Evolutionary conservation across 2,888 invertebrate genomes (phyloP), one percentile per base, ranked within the genome.

Genomic region (Alitta virens): DNA sequence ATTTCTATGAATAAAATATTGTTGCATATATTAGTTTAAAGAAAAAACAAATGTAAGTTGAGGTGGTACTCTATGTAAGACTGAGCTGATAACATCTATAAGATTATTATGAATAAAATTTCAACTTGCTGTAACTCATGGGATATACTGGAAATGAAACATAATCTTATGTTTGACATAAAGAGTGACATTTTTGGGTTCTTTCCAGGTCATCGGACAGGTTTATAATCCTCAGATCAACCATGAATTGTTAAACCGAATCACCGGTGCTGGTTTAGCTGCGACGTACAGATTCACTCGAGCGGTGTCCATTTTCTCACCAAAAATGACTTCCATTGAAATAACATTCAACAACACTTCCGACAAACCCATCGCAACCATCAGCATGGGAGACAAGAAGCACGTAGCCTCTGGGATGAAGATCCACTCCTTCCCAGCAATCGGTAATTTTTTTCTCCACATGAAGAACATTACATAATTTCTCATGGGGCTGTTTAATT

Each of bases 311-410:
- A 72, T 95, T 57, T 91, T 88, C 83, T 92, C 92, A 9, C 85
- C 88, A 2, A 85, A 85, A 68, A 92, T 95, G 92, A 88, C 88
- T 63, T 90, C 90, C 23, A 83, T 96, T 14, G 91, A 94, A 78
- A 79, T 96, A 63, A 84, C 85, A 26, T 89, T 96, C 82, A 86
- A 87, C 40, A 97, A 96, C 83, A 86, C 87, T 74, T 85, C 86
- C 50, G 86, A 87, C n/a, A 86, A 87, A 46, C 85, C 82, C 24
- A 73, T 92, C 60, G 86, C 84, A 26, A 86, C 89, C 71, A 87
- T 96, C 63, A 85, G 87, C 71, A 82, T 94, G 63, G 87, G 87
- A 46, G 87, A 87, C 72, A 91, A 91, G 87, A 91, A 89, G 86
- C 87, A 85, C 77, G 81, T 91, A 65, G 86, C 88, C n/a, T 75